A percentile compares a stretch with the other conserved stretches of the same genome.
Evolutionary conservation across 2,888 invertebrate species (phyloP).

Genomic region (Calameuta pallipes): DNA sequence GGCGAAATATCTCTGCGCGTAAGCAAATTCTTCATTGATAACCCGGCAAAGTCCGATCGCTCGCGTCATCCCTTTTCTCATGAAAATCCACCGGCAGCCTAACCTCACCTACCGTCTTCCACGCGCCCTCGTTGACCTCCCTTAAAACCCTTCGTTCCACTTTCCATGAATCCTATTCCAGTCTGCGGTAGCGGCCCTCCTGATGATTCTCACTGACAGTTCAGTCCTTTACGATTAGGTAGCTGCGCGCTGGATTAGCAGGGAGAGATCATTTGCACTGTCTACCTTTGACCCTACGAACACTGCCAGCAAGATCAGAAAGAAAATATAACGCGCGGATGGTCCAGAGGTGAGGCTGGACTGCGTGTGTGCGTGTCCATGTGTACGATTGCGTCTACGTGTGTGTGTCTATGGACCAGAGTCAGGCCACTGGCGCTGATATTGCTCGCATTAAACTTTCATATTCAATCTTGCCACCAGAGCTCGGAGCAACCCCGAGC

Average conservation of each 20-base stretch:
- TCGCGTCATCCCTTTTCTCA: background rate
- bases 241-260: background rate
- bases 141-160: background rate
- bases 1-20: conserved; percentile 39
- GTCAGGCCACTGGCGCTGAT: conserved; percentile 51
- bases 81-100: background rate
- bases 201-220: background rate
- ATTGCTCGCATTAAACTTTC: conserved; percentile 76
- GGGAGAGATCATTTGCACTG: background rate
- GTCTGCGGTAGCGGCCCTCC: background rate
- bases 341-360: background rate
- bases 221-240: background rate
- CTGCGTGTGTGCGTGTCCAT: background rate
- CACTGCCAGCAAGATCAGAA: background rate
- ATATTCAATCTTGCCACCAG: conserved; percentile 78
- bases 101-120: background rate
- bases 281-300: background rate
- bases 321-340: background rate
- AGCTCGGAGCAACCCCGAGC: conserved; percentile 27
- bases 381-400: background rate
- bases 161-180: too few relatives aligned
- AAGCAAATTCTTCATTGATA: conserved; percentile 49
- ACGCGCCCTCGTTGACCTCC: background rate
- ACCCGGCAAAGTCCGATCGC: conserved; percentile 15
- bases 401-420: background rate